Base-by-base conservation (phyloP, 2,113 vertebrate genomes). In the Notothenia rossii region DNA sequence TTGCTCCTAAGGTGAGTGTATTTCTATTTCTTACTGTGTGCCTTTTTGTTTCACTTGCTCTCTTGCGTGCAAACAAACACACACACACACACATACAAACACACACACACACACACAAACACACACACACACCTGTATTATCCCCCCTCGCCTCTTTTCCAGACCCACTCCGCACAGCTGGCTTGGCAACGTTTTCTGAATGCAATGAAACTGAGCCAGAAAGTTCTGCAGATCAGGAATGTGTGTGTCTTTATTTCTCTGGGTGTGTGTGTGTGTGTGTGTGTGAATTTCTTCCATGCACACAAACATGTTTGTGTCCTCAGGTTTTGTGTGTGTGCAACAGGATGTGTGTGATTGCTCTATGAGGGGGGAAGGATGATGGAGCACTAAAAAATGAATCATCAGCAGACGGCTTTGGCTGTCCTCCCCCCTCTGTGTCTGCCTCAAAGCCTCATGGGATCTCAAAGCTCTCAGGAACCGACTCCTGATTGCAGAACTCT, bases 81-180 rank as follows among this genome's bases (percentile, higher is more conserved):
- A 72, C 55, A 70, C 43, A 71, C 79, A 36, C 36, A 36, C 25
- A 83, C 49, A 46, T 20, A 48, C 51, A 61, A 63, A 79, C 59
- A 78, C 82, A 89, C 90, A 92, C 87, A 22, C 33, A 36, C 25
- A 83, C 49, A 46, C 36, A 48, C 50, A 61, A 63, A 79, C 59
- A 78, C 82, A 89, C 90, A 92, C 87, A 25, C 2, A 89, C 90
- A 92, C 87, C 86, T 92, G 88, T 77, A 72, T 25, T 29, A 78
- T n/a, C 22, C 36, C 65, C 54, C 13, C 54, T 51, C 7, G 2
- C 36, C 36, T 40, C 25, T 64, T 79, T 69, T 69, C 70, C 63
- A 59, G 71, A 64, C 29, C 72, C 58, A 40, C 43, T 83, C 72
- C 67, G 2, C 70, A 90, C 91, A 91, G 93, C 91, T 91, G 89